Evolutionary conservation across 2,888 invertebrate genomes (phyloP), one percentile per base, ranked within the genome.

Genomic region (Anodontia alba): DNA sequence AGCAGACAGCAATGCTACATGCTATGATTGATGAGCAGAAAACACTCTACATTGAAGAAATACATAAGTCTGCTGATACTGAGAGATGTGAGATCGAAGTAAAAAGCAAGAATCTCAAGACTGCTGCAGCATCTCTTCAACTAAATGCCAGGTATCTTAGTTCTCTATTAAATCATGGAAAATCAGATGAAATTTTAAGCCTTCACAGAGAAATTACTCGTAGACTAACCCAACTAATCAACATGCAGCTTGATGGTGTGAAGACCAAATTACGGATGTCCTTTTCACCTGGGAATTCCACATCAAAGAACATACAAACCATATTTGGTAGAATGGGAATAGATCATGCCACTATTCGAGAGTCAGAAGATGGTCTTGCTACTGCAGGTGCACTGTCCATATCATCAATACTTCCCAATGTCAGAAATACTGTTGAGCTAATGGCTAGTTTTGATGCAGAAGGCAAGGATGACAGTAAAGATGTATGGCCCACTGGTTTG

Each of bases 401-500:
- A 31, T 73, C 87, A 8, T 83, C 84, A 8, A 81, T 91, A 57
- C 82, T 91, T 57, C 91, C 91, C 1, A 81, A 83, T 74, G 80
- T 89, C 0, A 80, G 78, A 36, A 85, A 82, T 74, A 81, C 83
- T 5, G 84, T 87, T 0, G 77, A 86, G 70, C 78, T 90, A 1
- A 62, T 91, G 5, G 46, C 49, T 2, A 74, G 84, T 8, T 91
- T 93, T 80, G 88, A 88, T 26, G 84, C 90, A 29, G 81, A 86
- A 51, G 83, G 87, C 17, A 57, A 57, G 15, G 68, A 73, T 23
- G 93, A 93, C 77, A 76, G 46, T 20, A 90, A 90, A 62, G 92
- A 93, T 42, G 91, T 92, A 23, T 93, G 92, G 91, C 93, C 93
- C 23, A 93, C 91, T 17, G 93, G 93, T 15, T 69, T 93, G 7